These are phyloP conservation scores for Bolborhynchus lineola DNA, from an alignment of 2,113 vertebrate genomes.

Conservation along the genomic window DNA sequence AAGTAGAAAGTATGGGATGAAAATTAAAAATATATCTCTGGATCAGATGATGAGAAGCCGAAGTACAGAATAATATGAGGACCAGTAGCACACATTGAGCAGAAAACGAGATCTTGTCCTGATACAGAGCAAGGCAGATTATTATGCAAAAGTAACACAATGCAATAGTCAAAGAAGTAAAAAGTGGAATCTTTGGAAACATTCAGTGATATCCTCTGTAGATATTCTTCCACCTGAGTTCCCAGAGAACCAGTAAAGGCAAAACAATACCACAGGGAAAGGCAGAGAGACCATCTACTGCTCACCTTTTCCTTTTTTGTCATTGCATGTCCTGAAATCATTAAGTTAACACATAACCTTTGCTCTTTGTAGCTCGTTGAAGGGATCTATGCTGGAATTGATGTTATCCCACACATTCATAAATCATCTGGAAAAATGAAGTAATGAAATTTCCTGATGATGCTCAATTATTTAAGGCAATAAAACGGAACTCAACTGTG, in stretches of 20 bases:
- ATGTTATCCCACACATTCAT: background rate
- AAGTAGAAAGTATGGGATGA: background rate
- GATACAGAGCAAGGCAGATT: background rate
- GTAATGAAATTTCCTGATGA: slow-evolving; percentile 28
- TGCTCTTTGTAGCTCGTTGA: background rate
- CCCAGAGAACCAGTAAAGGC: background rate
- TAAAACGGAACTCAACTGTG: slow-evolving; percentile 49
- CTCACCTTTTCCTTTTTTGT: background rate
- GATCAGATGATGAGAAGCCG: background rate
- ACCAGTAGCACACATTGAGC: background rate
- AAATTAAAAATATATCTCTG: background rate
- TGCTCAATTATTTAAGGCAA: slow-evolving; percentile 34
- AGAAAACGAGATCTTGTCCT: background rate
- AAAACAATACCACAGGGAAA: background rate
- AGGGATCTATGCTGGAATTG: background rate
- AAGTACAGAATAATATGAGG: background rate
- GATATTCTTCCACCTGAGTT: background rate
- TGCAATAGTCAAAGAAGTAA: background rate
- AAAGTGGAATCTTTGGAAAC: background rate
- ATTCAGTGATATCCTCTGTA: background rate
- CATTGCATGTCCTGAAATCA: background rate
- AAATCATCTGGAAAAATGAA: slow-evolving; percentile 26
- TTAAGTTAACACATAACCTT: background rate
- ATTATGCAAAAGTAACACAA: background rate
- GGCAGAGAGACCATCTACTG: background rate